A percentile compares a stretch with the other conserved stretches of the same genome.
Evolutionary conservation across 1,140 invertebrate species (phyloP).

Genomic region (Cotesia typhae): DNA sequence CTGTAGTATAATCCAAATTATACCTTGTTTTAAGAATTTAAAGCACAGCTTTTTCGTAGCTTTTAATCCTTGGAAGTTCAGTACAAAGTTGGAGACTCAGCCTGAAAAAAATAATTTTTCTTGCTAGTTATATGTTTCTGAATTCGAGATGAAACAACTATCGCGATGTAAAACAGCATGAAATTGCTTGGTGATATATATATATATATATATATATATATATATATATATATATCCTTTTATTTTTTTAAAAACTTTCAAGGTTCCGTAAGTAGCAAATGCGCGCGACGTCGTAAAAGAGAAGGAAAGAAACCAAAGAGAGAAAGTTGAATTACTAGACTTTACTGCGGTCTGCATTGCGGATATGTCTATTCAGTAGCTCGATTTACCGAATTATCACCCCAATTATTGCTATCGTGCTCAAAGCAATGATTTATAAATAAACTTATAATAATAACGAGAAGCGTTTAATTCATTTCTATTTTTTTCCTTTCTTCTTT

Average conservation of each 20-base stretch:
- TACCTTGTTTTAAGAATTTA: no score
- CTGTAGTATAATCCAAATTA: no score
- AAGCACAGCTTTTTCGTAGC: no score
- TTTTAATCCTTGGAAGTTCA: no score
- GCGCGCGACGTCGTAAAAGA: slow-evolving; percentile 14
- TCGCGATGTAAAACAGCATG: slow-evolving; percentile 20
- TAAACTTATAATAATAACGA: background rate
- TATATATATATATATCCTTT: no score
- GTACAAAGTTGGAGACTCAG: no score
- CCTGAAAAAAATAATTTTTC: background rate
- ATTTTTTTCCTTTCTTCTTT: no score
- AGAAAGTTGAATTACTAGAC: slow-evolving; percentile 37
- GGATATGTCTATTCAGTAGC: slow-evolving; percentile 41
- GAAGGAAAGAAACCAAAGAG: slow-evolving; percentile 11
- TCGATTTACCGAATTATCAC: slow-evolving; percentile 27
- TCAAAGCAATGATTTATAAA: background rate
- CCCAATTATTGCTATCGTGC: slow-evolving; percentile 28
- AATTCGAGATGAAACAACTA: background rate
- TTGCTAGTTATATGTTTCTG: background rate
- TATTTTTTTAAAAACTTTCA: slow-evolving; percentile 31
- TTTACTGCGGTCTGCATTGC: slow-evolving; percentile 54
- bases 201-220: no score
- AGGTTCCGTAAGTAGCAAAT: slow-evolving; percentile 27
- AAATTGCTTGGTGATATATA: slow-evolving; percentile 31
- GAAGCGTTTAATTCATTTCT: no score